These are phyloP conservation scores for Cryptomyrus ogoouensis DNA, from an alignment of 2,113 vertebrate species.

Conservation along the genomic window DNA sequence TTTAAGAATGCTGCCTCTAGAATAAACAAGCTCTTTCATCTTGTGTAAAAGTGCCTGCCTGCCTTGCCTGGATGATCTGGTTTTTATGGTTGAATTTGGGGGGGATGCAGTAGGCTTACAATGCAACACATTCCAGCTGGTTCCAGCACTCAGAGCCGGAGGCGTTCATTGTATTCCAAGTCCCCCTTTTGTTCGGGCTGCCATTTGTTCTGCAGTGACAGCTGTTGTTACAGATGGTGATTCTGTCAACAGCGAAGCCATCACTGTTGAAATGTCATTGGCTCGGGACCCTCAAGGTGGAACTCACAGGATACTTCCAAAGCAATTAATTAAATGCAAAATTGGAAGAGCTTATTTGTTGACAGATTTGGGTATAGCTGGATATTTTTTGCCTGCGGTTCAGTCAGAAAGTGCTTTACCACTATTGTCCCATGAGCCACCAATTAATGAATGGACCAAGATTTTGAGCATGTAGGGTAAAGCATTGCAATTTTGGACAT, in stretches of 20 bases:
- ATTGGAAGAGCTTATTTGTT: not conserved
- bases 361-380: not conserved
- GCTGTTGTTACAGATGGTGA: not conserved
- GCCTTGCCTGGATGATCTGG: not conserved
- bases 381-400: not conserved
- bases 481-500: not conserved
- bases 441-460: not conserved
- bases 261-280: not conserved
- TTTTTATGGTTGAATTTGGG: not conserved
- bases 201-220: not conserved
- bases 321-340: not conserved
- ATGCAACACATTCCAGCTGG: not conserved
- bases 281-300: not conserved
- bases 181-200: not conserved
- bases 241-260: not conserved
- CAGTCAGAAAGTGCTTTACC: not conserved
- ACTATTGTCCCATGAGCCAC: not conserved
- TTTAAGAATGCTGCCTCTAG: not conserved
- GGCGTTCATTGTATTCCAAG: not conserved
- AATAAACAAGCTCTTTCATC: not conserved
- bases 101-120: not conserved
- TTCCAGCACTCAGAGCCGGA: not conserved
- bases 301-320: not conserved
- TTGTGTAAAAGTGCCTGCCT: not conserved
- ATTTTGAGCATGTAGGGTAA: not conserved